These are phyloP conservation scores for Lepidurus packardi DNA, from an alignment of 1,140 invertebrate species.

Conservation along the genomic window DNA sequence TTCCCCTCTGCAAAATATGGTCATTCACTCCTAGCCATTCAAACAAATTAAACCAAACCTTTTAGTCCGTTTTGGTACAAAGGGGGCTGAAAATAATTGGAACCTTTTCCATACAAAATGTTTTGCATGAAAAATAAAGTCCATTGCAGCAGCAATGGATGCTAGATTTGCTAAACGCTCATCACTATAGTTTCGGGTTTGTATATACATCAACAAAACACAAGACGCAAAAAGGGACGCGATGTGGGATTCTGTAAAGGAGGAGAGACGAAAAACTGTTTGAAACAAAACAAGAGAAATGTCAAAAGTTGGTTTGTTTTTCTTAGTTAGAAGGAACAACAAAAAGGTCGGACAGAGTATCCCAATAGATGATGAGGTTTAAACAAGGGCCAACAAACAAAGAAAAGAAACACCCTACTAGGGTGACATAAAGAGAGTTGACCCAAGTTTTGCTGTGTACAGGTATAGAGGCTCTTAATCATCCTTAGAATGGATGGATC, in stretches of 20 bases:
- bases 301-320: background rate
- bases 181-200: constrained; percentile 5
- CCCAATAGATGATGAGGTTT: constrained; percentile 10
- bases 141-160: constrained; percentile 6
- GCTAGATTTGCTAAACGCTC: background rate
- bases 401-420: background rate
- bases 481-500: constrained; percentile 33
- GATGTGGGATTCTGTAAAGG: background rate
- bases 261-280: background rate
- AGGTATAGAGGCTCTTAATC: constrained; percentile 32
- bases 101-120: background rate
- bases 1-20: background rate
- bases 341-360: background rate
- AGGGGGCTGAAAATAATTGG: background rate
- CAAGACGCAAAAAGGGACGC: background rate
- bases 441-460: background rate
- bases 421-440: background rate
- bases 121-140: constrained; percentile 12
- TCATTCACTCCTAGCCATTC: constrained; percentile 4
- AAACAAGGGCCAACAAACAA: background rate
- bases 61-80: background rate
- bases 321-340: background rate
- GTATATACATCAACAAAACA: constrained; percentile 13
- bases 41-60: constrained; percentile 4
- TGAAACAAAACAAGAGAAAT: background rate